These are phyloP conservation scores for Cacatua alba DNA, from an alignment of 2,113 vertebrate genomes.

Conservation along the genomic window DNA sequence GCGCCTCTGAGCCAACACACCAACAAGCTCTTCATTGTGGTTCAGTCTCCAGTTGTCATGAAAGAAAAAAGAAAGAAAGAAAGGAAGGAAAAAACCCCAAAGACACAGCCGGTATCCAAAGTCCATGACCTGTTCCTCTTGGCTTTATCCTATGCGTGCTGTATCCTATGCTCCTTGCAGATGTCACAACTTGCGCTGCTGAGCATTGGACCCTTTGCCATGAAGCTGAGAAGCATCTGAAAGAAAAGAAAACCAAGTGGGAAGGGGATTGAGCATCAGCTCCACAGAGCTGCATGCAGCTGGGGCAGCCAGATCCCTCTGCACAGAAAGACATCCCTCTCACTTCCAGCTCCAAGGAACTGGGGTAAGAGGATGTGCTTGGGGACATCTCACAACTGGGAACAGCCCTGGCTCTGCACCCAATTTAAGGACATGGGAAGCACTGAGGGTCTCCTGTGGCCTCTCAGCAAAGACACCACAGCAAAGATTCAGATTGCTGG, in stretches of 20 bases:
- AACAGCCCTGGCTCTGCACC: background rate
- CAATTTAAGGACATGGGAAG: background rate
- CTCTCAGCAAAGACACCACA: background rate
- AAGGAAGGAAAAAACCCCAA: background rate
- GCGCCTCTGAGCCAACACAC: constrained; percentile 16
- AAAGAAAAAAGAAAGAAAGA: background rate
- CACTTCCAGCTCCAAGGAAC: background rate
- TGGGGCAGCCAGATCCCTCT: background rate
- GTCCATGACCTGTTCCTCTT: background rate
- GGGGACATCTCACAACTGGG: background rate
- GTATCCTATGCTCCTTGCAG: constrained; percentile 2
- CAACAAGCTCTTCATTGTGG: background rate
- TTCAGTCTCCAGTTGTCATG: constrained; percentile 27
- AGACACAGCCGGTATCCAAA: background rate
- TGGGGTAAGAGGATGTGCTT: background rate
- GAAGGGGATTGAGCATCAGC: background rate
- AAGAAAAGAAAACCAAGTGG: constrained; percentile 56
- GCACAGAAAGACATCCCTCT: background rate
- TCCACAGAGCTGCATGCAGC: accelerated
- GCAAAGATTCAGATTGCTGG: background rate
- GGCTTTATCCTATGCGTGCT: constrained; percentile 7
- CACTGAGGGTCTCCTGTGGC: background rate
- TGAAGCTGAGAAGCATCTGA: constrained; percentile 82
- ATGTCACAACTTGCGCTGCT: constrained; percentile 80
- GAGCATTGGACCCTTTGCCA: constrained; percentile 75